A percentile compares a stretch with the other conserved stretches of the same genome.
Evolutionary conservation across 2,888 invertebrate species (phyloP).

Genomic region (Phengaris arion): DNA sequence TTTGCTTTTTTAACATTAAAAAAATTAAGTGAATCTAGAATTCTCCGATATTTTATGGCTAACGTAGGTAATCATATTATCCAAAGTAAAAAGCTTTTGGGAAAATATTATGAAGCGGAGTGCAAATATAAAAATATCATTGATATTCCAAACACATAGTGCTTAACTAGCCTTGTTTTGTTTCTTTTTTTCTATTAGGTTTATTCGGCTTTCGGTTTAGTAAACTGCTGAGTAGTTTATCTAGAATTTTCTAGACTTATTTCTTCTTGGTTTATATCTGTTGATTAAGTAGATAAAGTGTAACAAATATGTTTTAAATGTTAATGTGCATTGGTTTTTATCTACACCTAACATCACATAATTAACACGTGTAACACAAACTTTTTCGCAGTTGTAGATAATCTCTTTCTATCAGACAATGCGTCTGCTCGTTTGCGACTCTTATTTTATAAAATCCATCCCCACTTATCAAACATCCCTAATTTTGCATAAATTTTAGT

Average conservation of each 20-base stretch:
- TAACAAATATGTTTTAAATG: no score
- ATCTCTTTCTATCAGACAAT: no score
- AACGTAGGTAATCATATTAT: background rate
- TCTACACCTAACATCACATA: no score
- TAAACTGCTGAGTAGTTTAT: background rate
- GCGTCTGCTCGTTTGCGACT: no score
- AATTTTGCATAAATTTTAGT: no score
- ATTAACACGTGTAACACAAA: no score
- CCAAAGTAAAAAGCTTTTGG: background rate
- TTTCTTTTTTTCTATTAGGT: background rate
- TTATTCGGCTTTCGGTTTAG: background rate
- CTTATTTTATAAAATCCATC: no score
- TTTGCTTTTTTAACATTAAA: no score
- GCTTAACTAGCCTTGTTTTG: background rate
- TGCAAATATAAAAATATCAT: background rate
- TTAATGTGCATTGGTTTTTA: no score
- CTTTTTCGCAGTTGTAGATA: no score
- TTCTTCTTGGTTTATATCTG: background rate
- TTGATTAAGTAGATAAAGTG: background rate
- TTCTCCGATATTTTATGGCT: background rate
- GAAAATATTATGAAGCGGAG: background rate
- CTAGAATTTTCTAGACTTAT: background rate
- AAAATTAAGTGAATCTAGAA: background rate
- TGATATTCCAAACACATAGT: background rate
- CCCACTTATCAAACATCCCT: no score